Evolutionary conservation across 2,113 vertebrate genomes (phyloP).

Genomic region (Corythornis vintsioides): DNA sequence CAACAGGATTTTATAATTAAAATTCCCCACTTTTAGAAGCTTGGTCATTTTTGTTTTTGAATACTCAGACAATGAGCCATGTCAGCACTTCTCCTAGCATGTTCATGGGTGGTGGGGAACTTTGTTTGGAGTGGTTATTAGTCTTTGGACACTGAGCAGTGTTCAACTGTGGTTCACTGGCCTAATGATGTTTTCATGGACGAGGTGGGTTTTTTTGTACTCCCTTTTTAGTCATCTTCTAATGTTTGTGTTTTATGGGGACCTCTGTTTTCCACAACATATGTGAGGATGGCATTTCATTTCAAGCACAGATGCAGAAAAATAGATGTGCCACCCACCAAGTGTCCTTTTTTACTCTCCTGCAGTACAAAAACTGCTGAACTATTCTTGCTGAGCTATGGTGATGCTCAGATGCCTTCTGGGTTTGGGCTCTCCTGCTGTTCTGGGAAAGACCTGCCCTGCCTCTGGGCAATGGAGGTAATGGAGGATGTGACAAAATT

Average conservation of each 20-base stretch:
- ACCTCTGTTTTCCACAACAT: background rate
- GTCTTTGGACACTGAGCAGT: background rate
- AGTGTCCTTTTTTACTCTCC: background rate
- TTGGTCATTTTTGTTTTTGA: background rate
- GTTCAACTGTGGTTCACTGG: background rate
- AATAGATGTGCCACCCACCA: background rate
- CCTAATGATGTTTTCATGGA: background rate
- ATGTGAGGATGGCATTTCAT: background rate
- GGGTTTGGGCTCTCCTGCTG: background rate
- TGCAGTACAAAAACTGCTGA: background rate
- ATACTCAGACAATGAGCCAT: background rate
- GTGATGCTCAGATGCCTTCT: background rate
- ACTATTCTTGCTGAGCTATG: background rate
- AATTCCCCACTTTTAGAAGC: background rate
- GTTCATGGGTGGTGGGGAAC: background rate
- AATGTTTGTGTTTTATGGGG: background rate
- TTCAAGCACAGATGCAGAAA: background rate
- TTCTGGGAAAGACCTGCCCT: background rate
- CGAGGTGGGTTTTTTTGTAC: background rate
- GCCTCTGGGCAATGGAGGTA: background rate
- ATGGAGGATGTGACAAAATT: background rate
- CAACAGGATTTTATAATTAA: slow-evolving; percentile 32
- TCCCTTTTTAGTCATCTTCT: background rate
- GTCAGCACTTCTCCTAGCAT: background rate
- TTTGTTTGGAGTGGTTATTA: background rate